These are phyloP conservation scores for Aurelia coerulea DNA, from an alignment of 30 jellyfish, hydroid and myxozoan genomes.

Conservation along the genomic window DNA sequence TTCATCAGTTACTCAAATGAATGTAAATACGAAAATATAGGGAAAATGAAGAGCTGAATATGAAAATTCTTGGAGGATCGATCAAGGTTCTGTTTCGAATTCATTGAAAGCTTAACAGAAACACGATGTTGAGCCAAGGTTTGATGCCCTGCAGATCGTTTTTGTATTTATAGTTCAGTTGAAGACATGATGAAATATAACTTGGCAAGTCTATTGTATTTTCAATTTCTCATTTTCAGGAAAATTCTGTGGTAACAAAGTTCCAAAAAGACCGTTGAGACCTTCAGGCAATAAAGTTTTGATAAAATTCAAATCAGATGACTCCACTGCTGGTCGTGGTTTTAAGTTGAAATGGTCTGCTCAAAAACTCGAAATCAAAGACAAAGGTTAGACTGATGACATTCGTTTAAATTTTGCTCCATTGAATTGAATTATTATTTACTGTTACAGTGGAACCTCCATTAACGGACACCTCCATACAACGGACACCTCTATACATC, in stretches of 20 bases:
- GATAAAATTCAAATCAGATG: constrained; percentile 62
- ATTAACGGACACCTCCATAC: no score
- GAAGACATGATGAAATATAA: background rate
- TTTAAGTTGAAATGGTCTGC: constrained; percentile 67
- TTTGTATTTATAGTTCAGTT: background rate
- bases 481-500: no score
- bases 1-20: no score
- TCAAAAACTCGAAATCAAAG: constrained; percentile 37
- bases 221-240: constrained; percentile 17
- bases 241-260: constrained; percentile 62
- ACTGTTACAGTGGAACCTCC: no score
- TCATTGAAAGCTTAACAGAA: no score
- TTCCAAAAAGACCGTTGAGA: constrained; percentile 29
- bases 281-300: constrained; percentile 70
- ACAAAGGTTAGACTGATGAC: constrained; percentile 6
- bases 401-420: no score
- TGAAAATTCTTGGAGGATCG: no score
- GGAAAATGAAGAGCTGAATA: no score
- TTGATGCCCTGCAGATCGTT: background rate
- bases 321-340: constrained; percentile 65
- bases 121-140: background rate
- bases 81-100: no score
- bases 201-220: no score
- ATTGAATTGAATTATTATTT: no score
- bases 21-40: no score